Base-by-base conservation (phyloP, 1,140 invertebrate genomes). In the Pseudobourletiella spinata region DNA sequence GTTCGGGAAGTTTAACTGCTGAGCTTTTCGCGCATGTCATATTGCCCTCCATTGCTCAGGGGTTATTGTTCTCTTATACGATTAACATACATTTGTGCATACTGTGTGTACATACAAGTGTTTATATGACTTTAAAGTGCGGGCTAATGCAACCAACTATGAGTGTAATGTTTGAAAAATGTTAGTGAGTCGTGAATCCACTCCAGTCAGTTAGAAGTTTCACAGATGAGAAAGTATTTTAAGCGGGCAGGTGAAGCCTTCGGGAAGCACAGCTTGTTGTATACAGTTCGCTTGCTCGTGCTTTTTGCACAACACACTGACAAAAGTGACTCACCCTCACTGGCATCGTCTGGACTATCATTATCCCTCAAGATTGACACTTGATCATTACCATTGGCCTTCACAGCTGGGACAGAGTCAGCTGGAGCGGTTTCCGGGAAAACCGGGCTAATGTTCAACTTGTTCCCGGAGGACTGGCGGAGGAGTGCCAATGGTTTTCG, bases 401-500 rank as follows among this genome's bases (percentile, higher is more conserved):
- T 55, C n/a, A 8, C 15, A 43, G 4, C 3, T 51, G 24, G 24
- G 6, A 51, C 51, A 6, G 61, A 35, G 32, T 62, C 66, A 20
- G 65, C 46, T 35, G 62, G 57, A 24, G 32, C 2, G 52, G 24
- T 16, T 22, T 57, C 57, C 3, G 62, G 46, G 39, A 65, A 70
- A 20, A 67, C 48, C 35, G 63, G 59, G 29, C 59, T 66, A 32
- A 70, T 60, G 44, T 70, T 70, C 25, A 67, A 24, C 15, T 35
- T 32, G 8, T 65, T 70, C 22, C 65, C 63, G 29, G 42, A 51
- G 15, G 57, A 51, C 63, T 69, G 64, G 26, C 59, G 56, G 22
- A 67, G 50, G 25, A 66, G 56, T 20, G 62, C 56, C 11, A 67
- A 54, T 24, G 59, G 65, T 26, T 52, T 62, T 22, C 65, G 22